Percentiles rank a stretch among this genome's conserved stretches.
Conservation (phyloP, 2,113 vertebrate species). For the Solenodon paradoxus region DNA sequence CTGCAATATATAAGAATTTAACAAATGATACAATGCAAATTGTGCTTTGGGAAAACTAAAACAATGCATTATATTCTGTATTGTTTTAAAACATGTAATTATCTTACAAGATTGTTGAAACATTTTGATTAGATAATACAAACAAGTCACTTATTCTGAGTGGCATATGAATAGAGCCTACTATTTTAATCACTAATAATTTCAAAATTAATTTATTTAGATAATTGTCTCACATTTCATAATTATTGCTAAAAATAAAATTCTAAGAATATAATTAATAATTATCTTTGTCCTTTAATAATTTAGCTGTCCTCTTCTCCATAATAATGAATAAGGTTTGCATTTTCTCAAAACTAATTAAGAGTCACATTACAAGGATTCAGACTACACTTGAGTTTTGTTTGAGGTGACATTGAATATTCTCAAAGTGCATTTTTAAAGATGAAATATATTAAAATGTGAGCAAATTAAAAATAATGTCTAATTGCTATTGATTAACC, state of each 20-base stretch:
- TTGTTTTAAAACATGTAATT: background rate
- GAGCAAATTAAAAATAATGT: background rate
- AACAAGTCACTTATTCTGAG: background rate
- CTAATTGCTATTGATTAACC: background rate
- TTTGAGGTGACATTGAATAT: conserved; percentile 19
- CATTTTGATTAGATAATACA: conserved; percentile 48
- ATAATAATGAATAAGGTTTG: conserved; percentile 34
- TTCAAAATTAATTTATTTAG: conserved; percentile 51
- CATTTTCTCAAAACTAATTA: conserved; percentile 56
- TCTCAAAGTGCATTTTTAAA: conserved; percentile 34
- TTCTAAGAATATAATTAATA: conserved; percentile 21
- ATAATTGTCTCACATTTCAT: conserved; percentile 35
- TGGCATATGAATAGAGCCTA: background rate
- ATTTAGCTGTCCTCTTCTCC: background rate
- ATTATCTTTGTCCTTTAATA: conserved; percentile 52
- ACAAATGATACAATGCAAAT: background rate
- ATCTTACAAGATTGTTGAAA: background rate
- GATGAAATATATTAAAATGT: background rate
- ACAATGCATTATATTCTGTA: background rate
- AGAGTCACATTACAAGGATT: background rate
- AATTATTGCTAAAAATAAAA: conserved; percentile 50
- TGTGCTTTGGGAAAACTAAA: background rate
- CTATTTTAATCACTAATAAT: conserved; percentile 24
- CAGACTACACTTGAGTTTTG: background rate
- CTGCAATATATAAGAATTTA: background rate